Base-by-base conservation (phyloP, 2,797 vertebrate genomes). In the Chloroceryle inda region DNA sequence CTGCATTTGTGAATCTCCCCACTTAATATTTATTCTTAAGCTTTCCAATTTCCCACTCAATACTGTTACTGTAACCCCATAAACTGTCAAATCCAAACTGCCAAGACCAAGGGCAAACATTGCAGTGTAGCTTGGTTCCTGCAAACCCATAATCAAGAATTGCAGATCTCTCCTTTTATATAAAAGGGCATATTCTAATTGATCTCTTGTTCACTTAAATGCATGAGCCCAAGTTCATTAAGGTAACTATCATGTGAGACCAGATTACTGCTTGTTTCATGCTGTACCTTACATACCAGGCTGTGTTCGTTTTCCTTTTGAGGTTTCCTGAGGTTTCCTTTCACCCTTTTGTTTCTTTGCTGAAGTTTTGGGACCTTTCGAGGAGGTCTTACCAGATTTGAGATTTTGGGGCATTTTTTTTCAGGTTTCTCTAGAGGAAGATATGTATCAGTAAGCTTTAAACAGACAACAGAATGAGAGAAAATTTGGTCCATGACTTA, bases 371-470 rank as follows among this genome's bases (percentile, higher is more conserved):
- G 45, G 12, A 85, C 84, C 33, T 77, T 97, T 85, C 9, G 15
- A 42, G n/a, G 37, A 20, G 20, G 68, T 90, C 85, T 96, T 85
- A 35, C 64, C 11, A 5, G 96, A 61, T 85, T 1, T 14, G 49
- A 3, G 7, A 27, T 21, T 85, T 73, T 80, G n/a, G 52, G 92
- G 58, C 98, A 98, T 98, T 87, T 87, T 56, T 94, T 94, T 92
- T 89, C 74, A 80, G 83, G 75, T 71, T 82, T 90, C 53, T 68
- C 55, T 86, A 95, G 96, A 86, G n/a, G 91, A 91, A 90, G 73
- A 97, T n/a, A 97, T 0, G 1, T 52, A 78, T 96, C 22, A 89
- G 42, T 72, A 52, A 89, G 67, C 72, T 88, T 78, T 50, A 56
- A 55, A 52, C 23, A 74, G 26, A 40, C 31, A 74, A 44, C 3